Evolutionary conservation across 2,113 vertebrate species (phyloP), one percentile per base, ranked within the genome.

Genomic region (Mesembrinibis cayennensis): DNA sequence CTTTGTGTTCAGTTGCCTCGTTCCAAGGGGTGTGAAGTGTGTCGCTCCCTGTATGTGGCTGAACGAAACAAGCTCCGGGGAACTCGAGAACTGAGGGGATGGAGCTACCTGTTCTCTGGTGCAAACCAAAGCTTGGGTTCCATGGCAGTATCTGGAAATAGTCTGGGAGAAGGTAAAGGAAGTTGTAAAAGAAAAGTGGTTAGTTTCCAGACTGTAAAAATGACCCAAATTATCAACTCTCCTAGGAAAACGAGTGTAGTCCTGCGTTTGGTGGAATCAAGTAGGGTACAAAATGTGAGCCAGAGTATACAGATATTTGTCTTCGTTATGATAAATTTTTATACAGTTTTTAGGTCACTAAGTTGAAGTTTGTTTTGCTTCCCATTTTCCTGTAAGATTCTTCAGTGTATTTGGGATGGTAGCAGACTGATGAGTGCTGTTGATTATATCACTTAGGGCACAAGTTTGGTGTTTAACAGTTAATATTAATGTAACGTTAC

Each of bases 41-140:
- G 0, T 47, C 7, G 3, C 47, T 82, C 26, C 49, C 22, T 32
- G 0, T 5, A 0, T 7, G 5, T 25, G 61, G 5, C 77, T 63
- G 55, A 32, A 22, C 27, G 73, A 36, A 79, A 69, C 15, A 38
- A 65, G 36, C 78, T 85, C 30, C 30, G 34, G 74, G 34, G 42
- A 72, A 6, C 58, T 72, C 2, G 1, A 53, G 76, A 50, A 23
- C 44, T 36, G 49, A 69, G 63, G 70, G 59, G 18, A 26, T 47
- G 47, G 55, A 82, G 59, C 50, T 36, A 1, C 25, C 2, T 20
- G 12, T 67, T 79, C 53, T 71, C 21, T 63, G 38, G 18, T 74
- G 84, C n/a, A 71, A 63, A 49, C 16, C 61, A 63, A 62, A 67
- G 11, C 65, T 63, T 4, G 13, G 12, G 14, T 47, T 66, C 38